Conservation (phyloP, 2,797 vertebrate species). For the Tenualosa ilisha region DNA sequence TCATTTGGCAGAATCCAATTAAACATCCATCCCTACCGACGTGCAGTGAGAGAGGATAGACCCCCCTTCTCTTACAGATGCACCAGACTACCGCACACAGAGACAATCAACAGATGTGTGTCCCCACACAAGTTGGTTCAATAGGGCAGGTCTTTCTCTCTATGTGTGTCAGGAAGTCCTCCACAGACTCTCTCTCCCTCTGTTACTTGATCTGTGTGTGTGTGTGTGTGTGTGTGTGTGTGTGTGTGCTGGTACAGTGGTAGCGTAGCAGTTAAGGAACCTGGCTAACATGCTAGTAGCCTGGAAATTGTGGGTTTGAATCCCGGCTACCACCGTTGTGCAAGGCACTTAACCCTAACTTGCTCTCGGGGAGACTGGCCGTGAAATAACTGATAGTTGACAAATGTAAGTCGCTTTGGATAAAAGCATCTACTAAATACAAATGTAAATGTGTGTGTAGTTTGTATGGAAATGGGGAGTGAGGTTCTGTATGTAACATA, state of each 20-base stretch:
- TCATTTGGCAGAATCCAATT: slow-evolving; percentile 43
- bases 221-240: neutral
- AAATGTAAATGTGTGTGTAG: too few relatives aligned
- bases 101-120: slow-evolving; percentile 37
- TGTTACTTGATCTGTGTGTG: neutral
- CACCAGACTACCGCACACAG: neutral
- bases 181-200: too few relatives aligned
- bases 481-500: neutral
- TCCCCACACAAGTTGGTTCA: slow-evolving; percentile 48
- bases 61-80: slow-evolving; percentile 28
- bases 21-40: slow-evolving; percentile 25
- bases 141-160: slow-evolving; percentile 26
- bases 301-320: too few relatives aligned
- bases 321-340: too few relatives aligned
- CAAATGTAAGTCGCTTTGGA: too few relatives aligned
- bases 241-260: neutral
- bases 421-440: too few relatives aligned
- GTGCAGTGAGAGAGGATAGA: neutral
- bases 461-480: too few relatives aligned
- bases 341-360: too few relatives aligned
- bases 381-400: too few relatives aligned
- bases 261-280: too few relatives aligned
- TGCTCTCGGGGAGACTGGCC: too few relatives aligned
- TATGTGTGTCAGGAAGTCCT: slow-evolving; percentile 1
- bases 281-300: too few relatives aligned